Conservation (phyloP, 2,888 invertebrate genomes). For the Thysanoteuthis rhombus region DNA sequence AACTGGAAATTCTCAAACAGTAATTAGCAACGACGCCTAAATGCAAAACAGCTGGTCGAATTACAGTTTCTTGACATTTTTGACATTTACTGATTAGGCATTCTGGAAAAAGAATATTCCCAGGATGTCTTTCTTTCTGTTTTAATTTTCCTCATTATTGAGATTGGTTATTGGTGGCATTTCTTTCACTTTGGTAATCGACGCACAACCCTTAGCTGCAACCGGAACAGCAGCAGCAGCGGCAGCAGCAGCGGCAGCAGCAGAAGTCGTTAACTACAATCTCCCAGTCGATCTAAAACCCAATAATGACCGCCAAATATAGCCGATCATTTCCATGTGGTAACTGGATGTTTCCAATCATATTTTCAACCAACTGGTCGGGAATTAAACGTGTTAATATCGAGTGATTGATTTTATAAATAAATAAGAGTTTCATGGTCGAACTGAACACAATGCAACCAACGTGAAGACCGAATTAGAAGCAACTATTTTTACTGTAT, state of each 20-base stretch:
- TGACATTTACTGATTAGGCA: background rate
- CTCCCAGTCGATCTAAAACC: background rate
- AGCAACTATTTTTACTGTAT: too few species aligned
- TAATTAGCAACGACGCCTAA: background rate
- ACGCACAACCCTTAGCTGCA: background rate
- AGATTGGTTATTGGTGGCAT: background rate
- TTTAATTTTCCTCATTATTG: background rate
- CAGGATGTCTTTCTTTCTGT: background rate
- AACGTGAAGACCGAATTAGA: too few species aligned
- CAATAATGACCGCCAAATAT: background rate
- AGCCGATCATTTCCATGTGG: background rate
- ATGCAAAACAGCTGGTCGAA: background rate
- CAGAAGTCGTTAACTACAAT: background rate
- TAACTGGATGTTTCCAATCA: background rate
- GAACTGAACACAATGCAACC: background rate
- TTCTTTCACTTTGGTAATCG: background rate
- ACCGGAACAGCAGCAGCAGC: background rate
- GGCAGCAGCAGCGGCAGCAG: background rate
- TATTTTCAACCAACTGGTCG: background rate
- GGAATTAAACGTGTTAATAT: background rate
- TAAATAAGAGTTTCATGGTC: background rate
- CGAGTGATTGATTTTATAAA: background rate
- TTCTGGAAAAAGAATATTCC: background rate
- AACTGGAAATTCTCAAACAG: too few species aligned
- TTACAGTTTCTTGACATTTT: background rate